These are phyloP conservation scores for Apis florea DNA, from an alignment of 1,140 invertebrate species.

Conservation along the genomic window DNA sequence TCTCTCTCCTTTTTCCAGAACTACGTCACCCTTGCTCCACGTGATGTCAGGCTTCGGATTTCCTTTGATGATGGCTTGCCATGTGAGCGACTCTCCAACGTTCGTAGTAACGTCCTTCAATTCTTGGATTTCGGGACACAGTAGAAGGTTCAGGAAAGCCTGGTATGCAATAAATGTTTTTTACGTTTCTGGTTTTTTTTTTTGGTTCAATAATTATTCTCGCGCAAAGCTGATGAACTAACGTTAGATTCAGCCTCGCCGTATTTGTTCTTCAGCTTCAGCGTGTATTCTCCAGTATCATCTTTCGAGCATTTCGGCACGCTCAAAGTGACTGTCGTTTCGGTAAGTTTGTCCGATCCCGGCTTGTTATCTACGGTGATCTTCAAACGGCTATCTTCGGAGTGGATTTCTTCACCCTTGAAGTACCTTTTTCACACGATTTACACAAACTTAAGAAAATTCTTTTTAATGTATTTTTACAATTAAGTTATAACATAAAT, in stretches of 20 bases:
- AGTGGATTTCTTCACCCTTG: constrained; percentile 78
- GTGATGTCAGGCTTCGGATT: constrained; percentile 90
- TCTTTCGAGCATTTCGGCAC: constrained; percentile 85
- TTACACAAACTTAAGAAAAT: not conserved
- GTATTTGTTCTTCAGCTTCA: constrained; percentile 89
- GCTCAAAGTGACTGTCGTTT: constrained; percentile 86
- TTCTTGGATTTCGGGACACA: constrained; percentile 87
- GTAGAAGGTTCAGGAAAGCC: constrained; percentile 87
- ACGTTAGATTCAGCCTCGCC: constrained; percentile 85
- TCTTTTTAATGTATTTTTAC: too few species aligned
- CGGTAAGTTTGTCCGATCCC: constrained; percentile 87
- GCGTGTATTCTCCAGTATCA: constrained; percentile 90
- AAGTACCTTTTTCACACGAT: constrained; percentile 73
- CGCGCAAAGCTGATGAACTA: constrained; percentile 48
- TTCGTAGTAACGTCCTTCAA: constrained; percentile 87
- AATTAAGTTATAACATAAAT: too few species aligned
- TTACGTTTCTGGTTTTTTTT: not conserved
- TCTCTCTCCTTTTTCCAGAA: constrained; percentile 82
- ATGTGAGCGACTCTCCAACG: constrained; percentile 86
- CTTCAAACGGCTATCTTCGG: constrained; percentile 78
- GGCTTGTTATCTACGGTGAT: constrained; percentile 83
- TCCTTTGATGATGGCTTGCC: constrained; percentile 86
- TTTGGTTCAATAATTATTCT: too few species aligned
- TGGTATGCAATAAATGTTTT: constrained; percentile 53
- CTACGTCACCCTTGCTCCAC: constrained; percentile 86